These are phyloP conservation scores for Lepidocyrtinus sp. DNA, from an alignment of 2,888 invertebrate species.

Conservation along the genomic window DNA sequence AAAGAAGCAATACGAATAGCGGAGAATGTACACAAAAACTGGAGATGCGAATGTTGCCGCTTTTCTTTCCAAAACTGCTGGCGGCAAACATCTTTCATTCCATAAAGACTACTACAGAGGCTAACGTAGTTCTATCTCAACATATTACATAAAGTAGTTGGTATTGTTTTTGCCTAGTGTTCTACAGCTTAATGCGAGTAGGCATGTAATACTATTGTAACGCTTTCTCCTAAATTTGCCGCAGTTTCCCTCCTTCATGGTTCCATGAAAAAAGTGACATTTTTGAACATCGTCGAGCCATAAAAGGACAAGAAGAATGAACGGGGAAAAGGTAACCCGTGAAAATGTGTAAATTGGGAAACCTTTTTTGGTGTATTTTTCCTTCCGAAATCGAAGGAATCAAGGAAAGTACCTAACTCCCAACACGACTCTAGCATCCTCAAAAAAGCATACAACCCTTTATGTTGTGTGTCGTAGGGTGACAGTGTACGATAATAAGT, in stretches of 20 bases:
- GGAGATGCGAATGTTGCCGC: slow-evolving; percentile 18
- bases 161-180: neutral
- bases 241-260: neutral
- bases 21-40: neutral
- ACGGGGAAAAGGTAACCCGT: slow-evolving; percentile 21
- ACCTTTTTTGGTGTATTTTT: slow-evolving; percentile 48
- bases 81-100: slow-evolving; percentile 30
- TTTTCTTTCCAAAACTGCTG: slow-evolving; percentile 31
- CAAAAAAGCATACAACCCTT: neutral
- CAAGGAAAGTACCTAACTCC: slow-evolving; percentile 21
- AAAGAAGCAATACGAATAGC: neutral
- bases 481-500: slow-evolving; percentile 43
- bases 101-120: too few relatives aligned
- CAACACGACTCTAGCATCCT: neutral
- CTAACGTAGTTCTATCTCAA: too few relatives aligned
- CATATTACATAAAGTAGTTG: neutral
- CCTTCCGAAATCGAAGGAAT: slow-evolving; percentile 12
- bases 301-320: neutral
- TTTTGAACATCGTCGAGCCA: slow-evolving; percentile 23
- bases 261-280: slow-evolving; percentile 14
- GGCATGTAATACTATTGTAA: slow-evolving; percentile 3
- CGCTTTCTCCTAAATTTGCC: slow-evolving; percentile 2
- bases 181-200: neutral
- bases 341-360: slow-evolving; percentile 56
- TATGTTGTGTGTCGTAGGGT: slow-evolving; percentile 19